Percentiles rank a stretch among this genome's conserved stretches.
Evolutionary conservation across 1,140 invertebrate genomes (phyloP).

Genomic region (Diorhabda carinulata): DNA sequence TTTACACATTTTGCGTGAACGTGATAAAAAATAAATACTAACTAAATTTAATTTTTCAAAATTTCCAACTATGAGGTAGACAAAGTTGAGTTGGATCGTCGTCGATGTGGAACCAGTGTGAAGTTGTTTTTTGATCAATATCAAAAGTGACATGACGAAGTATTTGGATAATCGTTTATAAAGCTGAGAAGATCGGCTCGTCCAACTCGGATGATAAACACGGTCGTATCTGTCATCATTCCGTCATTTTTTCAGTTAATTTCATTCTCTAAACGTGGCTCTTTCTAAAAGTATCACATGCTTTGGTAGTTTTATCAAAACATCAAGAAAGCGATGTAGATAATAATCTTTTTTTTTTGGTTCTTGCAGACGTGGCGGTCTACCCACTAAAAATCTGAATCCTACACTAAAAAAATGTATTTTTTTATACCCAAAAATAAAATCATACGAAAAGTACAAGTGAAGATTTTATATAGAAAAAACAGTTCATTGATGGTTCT

Average conservation of each 20-base stretch:
- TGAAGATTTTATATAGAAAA: too few relatives aligned
- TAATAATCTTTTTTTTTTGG: neutral
- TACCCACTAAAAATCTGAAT: neutral
- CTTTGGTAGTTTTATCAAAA: slow-evolving; percentile 1
- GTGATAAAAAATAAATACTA: too few relatives aligned
- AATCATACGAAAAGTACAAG: too few relatives aligned
- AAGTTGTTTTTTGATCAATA: slow-evolving; percentile 21
- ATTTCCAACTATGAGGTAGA: too few relatives aligned
- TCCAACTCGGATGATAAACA: slow-evolving; percentile 20
- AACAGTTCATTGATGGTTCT: too few relatives aligned
- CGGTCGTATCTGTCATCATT: slow-evolving; percentile 26
- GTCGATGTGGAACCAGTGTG: neutral
- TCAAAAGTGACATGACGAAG: slow-evolving; percentile 27
- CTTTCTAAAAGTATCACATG: neutral
- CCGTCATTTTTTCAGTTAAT: slow-evolving; percentile 30
- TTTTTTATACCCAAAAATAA: too few relatives aligned
- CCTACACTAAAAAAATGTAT: too few relatives aligned
- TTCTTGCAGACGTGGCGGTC: neutral
- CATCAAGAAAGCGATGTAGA: neutral
- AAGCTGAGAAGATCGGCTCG: slow-evolving; percentile 18
- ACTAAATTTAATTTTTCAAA: too few relatives aligned
- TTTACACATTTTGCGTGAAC: too few relatives aligned
- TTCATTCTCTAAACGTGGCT: slow-evolving; percentile 15
- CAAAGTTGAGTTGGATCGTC: neutral
- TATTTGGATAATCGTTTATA: slow-evolving; percentile 33